phyloP scores from a whole-genome alignment of 2,888 invertebrate genomes.

The Nebria salina region DNA sequence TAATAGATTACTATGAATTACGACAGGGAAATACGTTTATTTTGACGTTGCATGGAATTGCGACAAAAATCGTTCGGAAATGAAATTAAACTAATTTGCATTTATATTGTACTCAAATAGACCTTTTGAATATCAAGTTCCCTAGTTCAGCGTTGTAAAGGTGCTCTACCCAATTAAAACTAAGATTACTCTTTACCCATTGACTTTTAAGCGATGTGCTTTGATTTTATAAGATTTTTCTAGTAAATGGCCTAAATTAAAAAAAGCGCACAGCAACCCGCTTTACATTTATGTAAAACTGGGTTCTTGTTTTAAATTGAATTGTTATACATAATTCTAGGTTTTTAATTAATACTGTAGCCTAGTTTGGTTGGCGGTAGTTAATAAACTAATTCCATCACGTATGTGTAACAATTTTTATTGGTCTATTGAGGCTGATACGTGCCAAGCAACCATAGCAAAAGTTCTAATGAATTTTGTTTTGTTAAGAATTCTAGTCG shows the following conservation, averaged over 20 bases:
- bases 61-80: not conserved
- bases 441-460: not conserved
- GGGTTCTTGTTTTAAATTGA: not conserved
- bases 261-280: not conserved
- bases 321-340: not conserved
- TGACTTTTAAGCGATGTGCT: not conserved
- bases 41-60: not conserved
- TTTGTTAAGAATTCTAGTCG: not conserved
- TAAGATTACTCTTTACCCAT: constrained; percentile 15
- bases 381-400: not conserved
- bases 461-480: not conserved
- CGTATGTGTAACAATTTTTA: not conserved
- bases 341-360: not conserved
- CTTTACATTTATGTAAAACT: not conserved
- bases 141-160: not conserved
- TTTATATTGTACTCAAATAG: constrained; percentile 36
- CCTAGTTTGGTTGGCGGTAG: not conserved
- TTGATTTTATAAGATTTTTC: not conserved
- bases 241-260: too few species aligned
- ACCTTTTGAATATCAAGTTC: constrained; percentile 32
- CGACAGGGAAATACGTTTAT: not conserved
- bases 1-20: too few species aligned
- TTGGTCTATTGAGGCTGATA: not conserved
- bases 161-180: constrained; percentile 30
- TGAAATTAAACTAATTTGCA: constrained; percentile 25